Base-by-base conservation (phyloP, 2,113 vertebrate species). In the Dissostichus mawsoni region DNA sequence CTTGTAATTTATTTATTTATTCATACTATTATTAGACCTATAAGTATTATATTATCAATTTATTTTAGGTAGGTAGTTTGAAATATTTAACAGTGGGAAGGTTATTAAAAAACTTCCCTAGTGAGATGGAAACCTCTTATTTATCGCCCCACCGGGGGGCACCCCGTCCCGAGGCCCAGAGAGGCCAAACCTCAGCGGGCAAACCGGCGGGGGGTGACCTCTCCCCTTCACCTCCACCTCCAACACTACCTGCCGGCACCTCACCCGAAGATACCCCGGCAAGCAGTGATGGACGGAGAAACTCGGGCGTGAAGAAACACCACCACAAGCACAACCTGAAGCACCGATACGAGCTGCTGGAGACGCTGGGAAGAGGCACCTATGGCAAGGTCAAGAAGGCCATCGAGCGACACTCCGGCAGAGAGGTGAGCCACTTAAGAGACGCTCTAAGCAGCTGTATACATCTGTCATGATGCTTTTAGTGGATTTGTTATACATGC, bases 321-420 rank as follows among this genome's bases (percentile, higher is more conserved):
- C 97, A 98, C 84, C 98, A 99, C 94, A 99, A 99, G 83, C 98
- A 99, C 92, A 99, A 99, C 94, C 95, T 99, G 91, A 99, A 98
- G 83, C 98, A 99, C 89, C 97, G 98, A 90, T 99, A 99, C 76
- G 98, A 99, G 95, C 95, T 99, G 90, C 97, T 96, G 93, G 98
- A 99, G 95, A 99, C 98, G 52, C 95, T 99, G 92, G 98, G 98
- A 64, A 96, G 96, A 93, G 98, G 98, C 87, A 98, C 98, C 69
- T 99, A 99, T 12, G 98, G 98, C 89, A 99, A 99, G 95, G 98
- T 99, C 82, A 99, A 97, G 94, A 95, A 98, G 91, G 98, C 98
- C 88, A 97, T 97, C 41, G 98, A 99, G 94, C 91, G 98, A 76
- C 97, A 97, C 88, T 98, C 98, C 0, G 98, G 98, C 86, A 95